Evolutionary conservation across 1,140 invertebrate species (phyloP), one percentile per base, ranked within the genome.

Genomic region (Prorops nasuta): DNA sequence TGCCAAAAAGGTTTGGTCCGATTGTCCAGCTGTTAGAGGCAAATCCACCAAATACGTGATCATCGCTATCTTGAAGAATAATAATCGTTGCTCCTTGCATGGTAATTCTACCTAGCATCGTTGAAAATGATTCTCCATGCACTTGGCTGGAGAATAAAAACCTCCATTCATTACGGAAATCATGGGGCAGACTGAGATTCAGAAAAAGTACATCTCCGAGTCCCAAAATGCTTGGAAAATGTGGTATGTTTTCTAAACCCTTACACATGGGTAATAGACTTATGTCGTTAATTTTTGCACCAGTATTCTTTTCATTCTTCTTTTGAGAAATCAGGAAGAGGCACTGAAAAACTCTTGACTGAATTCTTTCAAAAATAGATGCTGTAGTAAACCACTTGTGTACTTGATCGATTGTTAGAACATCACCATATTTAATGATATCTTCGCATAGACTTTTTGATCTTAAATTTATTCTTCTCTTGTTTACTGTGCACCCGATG

Each of bases 1-100:
- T 81, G 31, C 89, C 90, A 55, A 78, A 80, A 67, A 87, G 92
- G 55, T 86, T 86, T 7, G 90, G 85, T 31, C 84, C 80, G 2
- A 87, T 55, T 2, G 77, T 65, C 91, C 92, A 95, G 48, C 83
- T 83, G 22, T 83, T 79, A 1, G 89, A 82, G 1, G 91, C 89
- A 79, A 89, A 95, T 24, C 89, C 92, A 9, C 92, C 94, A 78
- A 96, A 96, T 3, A 93, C 84, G 65, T 91, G 82, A n/a, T 89
- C 89, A 59, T 85, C 83, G 38, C 81, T 83, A 63, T 95, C 91
- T 67, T 89, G 87, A 1, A 92, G 74, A 38, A 93, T 84, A 2
- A 92, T 75, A 1, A 92, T 72, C 3, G 88, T 89, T 0, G 89
- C 82, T 24, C 91, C 90, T 63, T 91, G 86, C 64, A 91, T 84